Conservation (phyloP, 2,113 vertebrate genomes). For the Gorsachius goisagi region DNA sequence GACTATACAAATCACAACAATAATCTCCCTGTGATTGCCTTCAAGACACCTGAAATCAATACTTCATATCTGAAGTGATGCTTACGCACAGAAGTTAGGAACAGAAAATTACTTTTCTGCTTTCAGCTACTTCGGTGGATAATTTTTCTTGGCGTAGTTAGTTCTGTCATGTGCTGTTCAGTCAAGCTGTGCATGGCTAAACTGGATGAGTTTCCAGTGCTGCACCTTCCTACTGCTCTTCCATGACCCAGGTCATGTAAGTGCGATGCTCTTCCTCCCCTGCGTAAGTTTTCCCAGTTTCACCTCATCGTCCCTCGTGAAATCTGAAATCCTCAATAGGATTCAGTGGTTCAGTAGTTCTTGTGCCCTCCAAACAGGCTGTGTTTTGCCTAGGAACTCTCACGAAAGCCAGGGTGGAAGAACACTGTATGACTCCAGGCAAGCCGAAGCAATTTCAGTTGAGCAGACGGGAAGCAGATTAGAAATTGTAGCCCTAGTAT, state of each 20-base stretch:
- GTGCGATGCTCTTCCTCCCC: background rate
- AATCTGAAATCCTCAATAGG: background rate
- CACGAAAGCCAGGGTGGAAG: background rate
- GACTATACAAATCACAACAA: background rate
- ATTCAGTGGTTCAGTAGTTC: background rate
- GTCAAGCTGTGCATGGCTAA: background rate
- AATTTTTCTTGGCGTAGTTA: background rate
- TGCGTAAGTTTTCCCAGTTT: background rate
- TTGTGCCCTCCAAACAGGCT: background rate
- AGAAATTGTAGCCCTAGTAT: background rate
- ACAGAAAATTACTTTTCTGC: background rate
- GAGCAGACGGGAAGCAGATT: background rate
- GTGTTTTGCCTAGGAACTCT: background rate
- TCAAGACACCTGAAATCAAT: background rate
- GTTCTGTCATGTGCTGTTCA: background rate
- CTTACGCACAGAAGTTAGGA: background rate
- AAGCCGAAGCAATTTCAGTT: background rate
- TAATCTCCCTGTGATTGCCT: background rate
- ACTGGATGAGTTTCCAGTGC: background rate
- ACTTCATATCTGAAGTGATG: background rate
- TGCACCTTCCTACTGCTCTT: background rate
- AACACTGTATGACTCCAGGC: background rate
- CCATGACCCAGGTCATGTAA: background rate
- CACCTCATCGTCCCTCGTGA: background rate
- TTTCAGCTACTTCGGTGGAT: background rate